Evolutionary conservation across 2,888 invertebrate genomes (phyloP), one percentile per base, ranked within the genome.

Genomic region (Acronicta aceris): DNA sequence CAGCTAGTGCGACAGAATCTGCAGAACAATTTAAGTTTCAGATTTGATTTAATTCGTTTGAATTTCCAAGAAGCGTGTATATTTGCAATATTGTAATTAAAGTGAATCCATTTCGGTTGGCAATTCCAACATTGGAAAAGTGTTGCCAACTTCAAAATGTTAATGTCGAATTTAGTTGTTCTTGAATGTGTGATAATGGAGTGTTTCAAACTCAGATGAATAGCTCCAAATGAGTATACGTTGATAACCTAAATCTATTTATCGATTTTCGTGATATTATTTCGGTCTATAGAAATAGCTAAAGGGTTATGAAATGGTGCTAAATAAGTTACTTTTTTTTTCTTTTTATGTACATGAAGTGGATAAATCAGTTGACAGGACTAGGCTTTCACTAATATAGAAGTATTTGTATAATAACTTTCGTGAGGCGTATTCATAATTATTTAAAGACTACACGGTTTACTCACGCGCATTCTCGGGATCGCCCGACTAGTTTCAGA

Each of bases 11-110:
- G 71, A 56, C 56, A 57, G 56, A 56, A 47, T 42, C 65, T 45
- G 30, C 51, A 52, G 65, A 70, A 68, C 55, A 50, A 47, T 54
- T 48, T 51, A 48, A 64, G 21, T 21, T 21, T 21, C 21, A 21
- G 65, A 66, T 61, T 71, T 54, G 56, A 65, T 60, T 59, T 65
- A 52, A 65, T 65, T 53, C 68, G 66, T 56, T 55, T 55, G 45
- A 55, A 55, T 52, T 71, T 56, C 57, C 64, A 70, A 54, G 58
- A 54, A 70, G 50, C 27, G 48, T 59, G 60, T 33, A 30, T 30
- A 33, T 33, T 33, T 71, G 66, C 65, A 71, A 71, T 60, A 71
- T 71, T 65, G 60, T 65, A 69, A 69, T 71, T 56, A 71, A 69
- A 69, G 42, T 50, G 43, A 50, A 69, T 59, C 65, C 13, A 50